These are phyloP conservation scores for Ctenochaetus hawaiiensis DNA, from an alignment of 2,797 vertebrate species.

Conservation along the genomic window DNA sequence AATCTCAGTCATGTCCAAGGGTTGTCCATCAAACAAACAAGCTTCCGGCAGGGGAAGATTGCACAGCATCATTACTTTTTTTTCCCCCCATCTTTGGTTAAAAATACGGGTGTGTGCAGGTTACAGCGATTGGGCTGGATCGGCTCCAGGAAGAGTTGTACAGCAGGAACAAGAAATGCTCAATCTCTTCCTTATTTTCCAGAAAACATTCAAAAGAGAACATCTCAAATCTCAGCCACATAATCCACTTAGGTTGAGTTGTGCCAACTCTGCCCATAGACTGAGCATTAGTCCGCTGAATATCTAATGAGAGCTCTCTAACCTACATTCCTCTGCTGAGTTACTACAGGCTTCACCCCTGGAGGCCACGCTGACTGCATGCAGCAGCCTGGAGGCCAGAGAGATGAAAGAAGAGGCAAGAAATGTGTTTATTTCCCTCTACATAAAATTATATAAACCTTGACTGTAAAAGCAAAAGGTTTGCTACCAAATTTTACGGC, in stretches of 20 bases:
- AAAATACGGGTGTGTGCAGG: slow-evolving; percentile 36
- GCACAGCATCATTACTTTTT: slow-evolving; percentile 14
- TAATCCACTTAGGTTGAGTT: slow-evolving; percentile 70
- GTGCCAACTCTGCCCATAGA: slow-evolving; percentile 66
- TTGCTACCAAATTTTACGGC: background rate
- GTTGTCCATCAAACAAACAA: slow-evolving; percentile 54
- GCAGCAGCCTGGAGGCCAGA: slow-evolving; percentile 24
- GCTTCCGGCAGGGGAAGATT: slow-evolving; percentile 49
- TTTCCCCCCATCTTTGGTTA: slow-evolving; percentile 17
- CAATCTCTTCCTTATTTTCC: slow-evolving; percentile 61
- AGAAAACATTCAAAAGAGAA: slow-evolving; percentile 69
- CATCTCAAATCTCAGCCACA: slow-evolving; percentile 72
- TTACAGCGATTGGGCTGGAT: slow-evolving; percentile 56
- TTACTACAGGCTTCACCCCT: slow-evolving; percentile 44
- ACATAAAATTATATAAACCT: background rate
- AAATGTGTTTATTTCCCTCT: slow-evolving; percentile 14
- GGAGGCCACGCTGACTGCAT: slow-evolving; percentile 15
- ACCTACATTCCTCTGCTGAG: slow-evolving; percentile 69
- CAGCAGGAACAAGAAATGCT: slow-evolving; percentile 46
- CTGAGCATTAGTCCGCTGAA: slow-evolving; percentile 66
- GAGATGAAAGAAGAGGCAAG: slow-evolving; percentile 12
- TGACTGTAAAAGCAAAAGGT: background rate
- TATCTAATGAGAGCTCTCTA: slow-evolving; percentile 68
- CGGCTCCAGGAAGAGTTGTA: slow-evolving; percentile 62
- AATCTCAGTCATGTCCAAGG: slow-evolving; percentile 72